Evolutionary conservation across 2,888 invertebrate species (phyloP).

Genomic region (Caenorhabditis sp.): DNA sequence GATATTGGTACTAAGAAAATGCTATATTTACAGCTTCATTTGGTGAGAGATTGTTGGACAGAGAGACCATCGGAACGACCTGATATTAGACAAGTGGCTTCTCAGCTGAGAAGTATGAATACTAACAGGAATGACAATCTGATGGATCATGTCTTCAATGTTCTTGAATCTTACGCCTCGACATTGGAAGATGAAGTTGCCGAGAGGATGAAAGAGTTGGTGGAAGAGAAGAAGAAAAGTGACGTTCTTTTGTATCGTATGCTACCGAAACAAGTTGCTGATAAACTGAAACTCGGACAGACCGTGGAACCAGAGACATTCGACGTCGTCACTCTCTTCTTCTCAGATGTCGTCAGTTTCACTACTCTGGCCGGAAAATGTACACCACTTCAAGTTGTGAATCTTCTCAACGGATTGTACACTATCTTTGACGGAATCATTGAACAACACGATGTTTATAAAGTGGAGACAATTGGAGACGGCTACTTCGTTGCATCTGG

Average conservation of each 20-base stretch:
- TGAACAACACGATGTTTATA: conserved; percentile 81
- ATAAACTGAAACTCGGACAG: conserved; percentile 80
- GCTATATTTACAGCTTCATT: conserved; percentile 45
- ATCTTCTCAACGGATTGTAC: conserved; percentile 81
- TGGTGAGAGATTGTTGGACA: conserved; percentile 65
- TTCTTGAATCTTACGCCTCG: conserved; percentile 78
- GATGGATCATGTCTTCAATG: conserved; percentile 82
- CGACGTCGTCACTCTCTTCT: conserved; percentile 78
- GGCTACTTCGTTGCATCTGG: conserved; percentile 81
- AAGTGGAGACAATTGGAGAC: conserved; percentile 82
- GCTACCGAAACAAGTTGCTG: conserved; percentile 80
- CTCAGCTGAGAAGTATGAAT: conserved; percentile 73
- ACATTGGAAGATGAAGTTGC: conserved; percentile 77
- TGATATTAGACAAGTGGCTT: conserved; percentile 48
- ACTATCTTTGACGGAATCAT: conserved; percentile 81
- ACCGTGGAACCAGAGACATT: conserved; percentile 77
- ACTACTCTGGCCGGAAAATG: conserved; percentile 77
- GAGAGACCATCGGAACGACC: conserved; percentile 65
- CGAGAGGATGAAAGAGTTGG: conserved; percentile 76
- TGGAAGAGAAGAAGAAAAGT: conserved; percentile 79
- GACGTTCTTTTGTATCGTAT: conserved; percentile 78
- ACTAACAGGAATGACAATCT: conserved; percentile 70
- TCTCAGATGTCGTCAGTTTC: conserved; percentile 79
- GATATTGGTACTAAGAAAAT: not conserved
- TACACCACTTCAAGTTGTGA: conserved; percentile 80